phyloP scores from a whole-genome alignment of 1,140 invertebrate species.

The Periplaneta americana region DNA sequence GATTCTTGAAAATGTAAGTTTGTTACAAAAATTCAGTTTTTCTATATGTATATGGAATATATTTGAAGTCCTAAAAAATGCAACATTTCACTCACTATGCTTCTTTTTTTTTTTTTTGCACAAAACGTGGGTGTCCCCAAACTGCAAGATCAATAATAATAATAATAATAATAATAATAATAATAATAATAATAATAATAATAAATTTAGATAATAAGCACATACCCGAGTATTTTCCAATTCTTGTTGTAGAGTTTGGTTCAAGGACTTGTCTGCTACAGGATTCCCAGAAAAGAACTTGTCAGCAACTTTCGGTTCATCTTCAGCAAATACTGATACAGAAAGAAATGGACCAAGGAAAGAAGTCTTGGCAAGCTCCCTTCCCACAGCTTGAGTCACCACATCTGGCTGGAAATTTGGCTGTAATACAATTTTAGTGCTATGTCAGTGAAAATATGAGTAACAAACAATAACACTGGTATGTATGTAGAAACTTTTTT shows the following conservation, averaged over 20 bases:
- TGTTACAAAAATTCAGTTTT: too few species aligned
- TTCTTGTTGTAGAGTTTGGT: conserved; percentile 60
- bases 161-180: not conserved
- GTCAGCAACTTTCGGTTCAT: conserved; percentile 74
- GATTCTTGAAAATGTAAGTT: too few species aligned
- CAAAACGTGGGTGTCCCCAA: too few species aligned
- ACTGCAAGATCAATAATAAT: too few species aligned
- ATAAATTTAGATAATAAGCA: not conserved
- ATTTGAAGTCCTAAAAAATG: too few species aligned
- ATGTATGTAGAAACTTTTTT: too few species aligned
- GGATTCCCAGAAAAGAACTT: conserved; percentile 53
- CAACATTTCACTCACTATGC: too few species aligned
- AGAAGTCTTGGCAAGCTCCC: conserved; percentile 77
- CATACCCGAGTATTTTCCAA: conserved; percentile 59
- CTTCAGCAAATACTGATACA: conserved; percentile 88
- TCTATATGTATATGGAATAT: too few species aligned
- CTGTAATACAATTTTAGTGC: not conserved
- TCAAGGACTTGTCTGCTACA: conserved; percentile 49
- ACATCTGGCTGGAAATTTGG: conserved; percentile 65
- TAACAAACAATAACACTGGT: too few species aligned
- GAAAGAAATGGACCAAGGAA: conserved; percentile 86
- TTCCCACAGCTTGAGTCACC: conserved; percentile 61
- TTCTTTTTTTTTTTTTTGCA: too few species aligned
- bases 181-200: not conserved
- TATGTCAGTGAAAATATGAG: too few species aligned